Evolutionary conservation across 2,113 vertebrate species (phyloP).

Genomic region (Sinosuthora webbiana): DNA sequence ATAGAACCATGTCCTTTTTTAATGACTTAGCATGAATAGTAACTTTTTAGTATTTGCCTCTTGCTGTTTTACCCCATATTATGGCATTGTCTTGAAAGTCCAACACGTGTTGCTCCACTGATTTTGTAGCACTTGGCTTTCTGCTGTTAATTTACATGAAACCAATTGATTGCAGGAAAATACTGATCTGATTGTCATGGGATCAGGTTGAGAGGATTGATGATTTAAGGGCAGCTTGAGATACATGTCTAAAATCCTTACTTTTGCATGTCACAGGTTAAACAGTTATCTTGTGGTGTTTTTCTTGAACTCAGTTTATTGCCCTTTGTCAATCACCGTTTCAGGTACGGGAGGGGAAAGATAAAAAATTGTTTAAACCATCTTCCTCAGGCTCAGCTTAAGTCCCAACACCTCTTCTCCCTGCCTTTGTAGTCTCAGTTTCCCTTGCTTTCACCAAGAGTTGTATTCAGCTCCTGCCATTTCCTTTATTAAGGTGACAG

Average conservation of each 20-base stretch:
- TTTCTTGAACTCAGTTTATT: neutral
- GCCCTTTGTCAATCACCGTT: neutral
- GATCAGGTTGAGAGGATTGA: neutral
- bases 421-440: neutral
- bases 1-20: constrained; percentile 31
- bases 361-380: neutral
- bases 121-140: constrained; percentile 9
- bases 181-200: neutral
- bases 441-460: neutral
- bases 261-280: neutral
- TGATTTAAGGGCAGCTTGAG: neutral
- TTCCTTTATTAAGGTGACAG: neutral
- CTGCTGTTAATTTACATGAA: neutral
- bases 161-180: neutral
- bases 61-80: constrained; percentile 2
- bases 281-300: neutral
- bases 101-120: neutral
- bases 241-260: neutral
- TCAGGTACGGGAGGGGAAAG: neutral
- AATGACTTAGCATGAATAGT: constrained; percentile 41
- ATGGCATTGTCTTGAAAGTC: neutral
- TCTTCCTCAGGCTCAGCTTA: neutral
- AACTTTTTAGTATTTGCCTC: neutral
- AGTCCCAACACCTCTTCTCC: neutral
- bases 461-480: neutral